phyloP scores from a whole-genome alignment of 2,113 vertebrate species.

The Alligator mississippiensis region DNA sequence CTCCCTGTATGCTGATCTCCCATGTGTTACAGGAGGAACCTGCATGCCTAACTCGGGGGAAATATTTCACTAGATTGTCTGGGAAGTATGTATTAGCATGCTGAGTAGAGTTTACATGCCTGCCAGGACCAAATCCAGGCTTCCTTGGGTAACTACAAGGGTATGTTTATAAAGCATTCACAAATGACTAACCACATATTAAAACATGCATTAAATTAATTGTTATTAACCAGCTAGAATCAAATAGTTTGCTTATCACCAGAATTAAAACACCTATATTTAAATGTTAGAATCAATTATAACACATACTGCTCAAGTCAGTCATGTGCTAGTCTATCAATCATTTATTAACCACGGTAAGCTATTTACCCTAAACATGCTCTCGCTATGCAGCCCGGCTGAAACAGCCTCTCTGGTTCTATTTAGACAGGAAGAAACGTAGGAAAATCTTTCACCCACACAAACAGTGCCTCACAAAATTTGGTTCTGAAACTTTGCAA shows the following conservation, averaged over 20 bases:
- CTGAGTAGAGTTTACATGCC: no score
- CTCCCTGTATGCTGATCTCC: no score
- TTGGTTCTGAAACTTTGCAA: background rate
- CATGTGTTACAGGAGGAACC: no score
- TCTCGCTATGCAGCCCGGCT: accelerated
- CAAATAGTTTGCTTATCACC: background rate
- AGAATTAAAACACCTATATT: background rate
- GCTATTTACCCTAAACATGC: background rate
- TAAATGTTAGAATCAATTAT: background rate
- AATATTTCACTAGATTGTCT: no score
- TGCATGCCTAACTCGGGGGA: no score
- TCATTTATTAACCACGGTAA: background rate
- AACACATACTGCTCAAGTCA: background rate
- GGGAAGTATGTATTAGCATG: no score
- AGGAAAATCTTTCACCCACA: background rate
- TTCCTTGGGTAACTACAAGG: background rate
- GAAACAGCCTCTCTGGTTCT: background rate
- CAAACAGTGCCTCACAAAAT: background rate
- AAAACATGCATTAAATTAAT: no score
- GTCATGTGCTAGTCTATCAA: background rate
- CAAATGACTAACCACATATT: background rate
- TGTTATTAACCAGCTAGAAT: no score
- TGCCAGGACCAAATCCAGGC: background rate
- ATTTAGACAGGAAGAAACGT: no score
- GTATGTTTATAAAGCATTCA: background rate